Evolutionary conservation across 2,797 vertebrate genomes (phyloP).

Genomic region (Macropus fuliginosus): DNA sequence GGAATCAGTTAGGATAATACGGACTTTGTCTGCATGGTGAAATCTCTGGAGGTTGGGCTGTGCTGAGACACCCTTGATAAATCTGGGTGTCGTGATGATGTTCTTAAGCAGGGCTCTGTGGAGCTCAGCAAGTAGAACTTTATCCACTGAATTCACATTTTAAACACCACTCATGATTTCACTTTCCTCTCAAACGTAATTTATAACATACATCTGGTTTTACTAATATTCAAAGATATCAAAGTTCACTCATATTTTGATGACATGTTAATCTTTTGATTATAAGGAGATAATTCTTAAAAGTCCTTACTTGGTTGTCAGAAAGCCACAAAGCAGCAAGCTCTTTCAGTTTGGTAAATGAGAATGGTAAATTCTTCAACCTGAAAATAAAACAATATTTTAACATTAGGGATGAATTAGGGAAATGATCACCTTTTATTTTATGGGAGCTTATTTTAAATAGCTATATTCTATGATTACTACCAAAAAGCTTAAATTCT

Average conservation of each 20-base stretch:
- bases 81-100: not conserved
- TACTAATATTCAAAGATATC: conserved; percentile 14
- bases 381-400: conserved; percentile 84
- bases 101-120: not conserved
- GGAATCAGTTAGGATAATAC: not conserved
- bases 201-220: conserved; percentile 17
- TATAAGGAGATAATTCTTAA: conserved; percentile 25
- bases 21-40: not conserved
- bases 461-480: not conserved
- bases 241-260: conserved; percentile 44
- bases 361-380: conserved; percentile 98
- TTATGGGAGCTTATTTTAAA: not conserved
- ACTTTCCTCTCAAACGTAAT: not conserved
- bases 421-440: not conserved
- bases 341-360: conserved; percentile 98
- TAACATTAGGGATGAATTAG: conserved; percentile 46
- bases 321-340: conserved; percentile 99
- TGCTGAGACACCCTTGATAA: not conserved
- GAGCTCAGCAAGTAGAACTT: not conserved
- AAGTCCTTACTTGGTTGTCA: conserved; percentile 96
- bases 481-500: not conserved
- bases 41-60: not conserved
- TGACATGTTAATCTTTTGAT: conserved; percentile 9
- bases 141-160: not conserved
- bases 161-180: not conserved